Evolutionary conservation across 2,113 vertebrate species (phyloP).

Genomic region (Malurus alboscapulatus): DNA sequence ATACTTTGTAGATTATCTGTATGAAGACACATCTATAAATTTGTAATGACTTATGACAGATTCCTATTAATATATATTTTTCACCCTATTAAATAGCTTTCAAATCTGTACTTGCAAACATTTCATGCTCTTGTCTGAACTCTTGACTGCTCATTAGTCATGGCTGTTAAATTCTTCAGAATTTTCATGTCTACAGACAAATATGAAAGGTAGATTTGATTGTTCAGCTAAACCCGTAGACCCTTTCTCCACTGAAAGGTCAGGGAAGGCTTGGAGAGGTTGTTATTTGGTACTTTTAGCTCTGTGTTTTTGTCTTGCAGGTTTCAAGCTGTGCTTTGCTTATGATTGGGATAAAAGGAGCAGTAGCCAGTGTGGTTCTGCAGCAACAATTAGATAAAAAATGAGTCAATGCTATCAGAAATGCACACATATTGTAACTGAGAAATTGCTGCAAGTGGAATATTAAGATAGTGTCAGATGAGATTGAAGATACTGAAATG

Average conservation of each 20-base stretch:
- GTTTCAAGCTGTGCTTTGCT: not conserved
- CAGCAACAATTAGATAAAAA: not conserved
- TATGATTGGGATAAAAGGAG: not conserved
- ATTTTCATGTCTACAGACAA: not conserved
- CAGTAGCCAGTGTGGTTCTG: not conserved
- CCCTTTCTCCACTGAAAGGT: not conserved
- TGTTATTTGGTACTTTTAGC: not conserved
- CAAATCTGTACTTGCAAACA: not conserved
- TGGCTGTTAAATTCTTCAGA: not conserved
- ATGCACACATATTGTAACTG: not conserved
- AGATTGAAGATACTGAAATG: not conserved
- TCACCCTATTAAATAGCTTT: not conserved
- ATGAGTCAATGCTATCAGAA: not conserved
- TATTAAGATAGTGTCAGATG: not conserved
- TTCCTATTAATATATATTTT: not conserved
- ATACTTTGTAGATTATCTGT: not conserved
- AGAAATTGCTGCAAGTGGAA: not conserved
- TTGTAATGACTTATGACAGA: not conserved
- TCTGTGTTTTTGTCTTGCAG: not conserved
- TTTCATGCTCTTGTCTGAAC: not conserved
- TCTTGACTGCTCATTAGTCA: not conserved
- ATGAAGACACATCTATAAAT: not conserved
- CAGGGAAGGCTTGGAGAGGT: not conserved
- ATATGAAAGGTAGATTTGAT: not conserved
- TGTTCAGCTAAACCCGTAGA: not conserved